Percentiles rank a stretch among this genome's conserved stretches.
These are phyloP conservation scores for Ciconia stormi DNA, from an alignment of 2,113 vertebrate species.

Conservation along the genomic window DNA sequence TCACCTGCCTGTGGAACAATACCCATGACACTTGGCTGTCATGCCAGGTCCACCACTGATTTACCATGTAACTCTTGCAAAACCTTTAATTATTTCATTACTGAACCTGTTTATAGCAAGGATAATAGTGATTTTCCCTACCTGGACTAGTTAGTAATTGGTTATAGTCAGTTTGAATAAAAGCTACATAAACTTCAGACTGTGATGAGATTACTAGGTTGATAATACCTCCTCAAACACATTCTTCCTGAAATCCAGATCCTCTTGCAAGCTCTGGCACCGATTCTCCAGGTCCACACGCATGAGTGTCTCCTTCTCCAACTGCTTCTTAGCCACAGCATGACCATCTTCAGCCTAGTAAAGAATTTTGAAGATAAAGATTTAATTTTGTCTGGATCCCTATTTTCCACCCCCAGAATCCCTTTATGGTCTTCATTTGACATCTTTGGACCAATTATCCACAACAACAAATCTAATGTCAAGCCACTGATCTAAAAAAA, in stretches of 20 bases:
- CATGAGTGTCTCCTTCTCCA: slow-evolving; percentile 93
- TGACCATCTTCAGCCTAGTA: slow-evolving; percentile 89
- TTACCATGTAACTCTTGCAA: neutral
- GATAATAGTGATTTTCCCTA: neutral
- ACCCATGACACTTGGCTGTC: neutral
- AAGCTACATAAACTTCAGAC: neutral
- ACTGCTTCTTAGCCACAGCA: slow-evolving; percentile 88
- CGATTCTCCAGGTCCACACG: slow-evolving; percentile 96
- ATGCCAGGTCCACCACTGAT: neutral
- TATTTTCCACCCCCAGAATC: neutral
- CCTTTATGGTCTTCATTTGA: neutral
- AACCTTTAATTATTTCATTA: neutral
- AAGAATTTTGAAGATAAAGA: neutral
- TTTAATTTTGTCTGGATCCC: neutral
- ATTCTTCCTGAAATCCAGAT: slow-evolving; percentile 92
- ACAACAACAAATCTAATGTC: neutral
- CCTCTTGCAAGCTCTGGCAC: slow-evolving; percentile 91
- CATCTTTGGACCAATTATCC: neutral
- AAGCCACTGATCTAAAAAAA: neutral
- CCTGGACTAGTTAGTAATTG: neutral
- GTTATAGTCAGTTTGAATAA: neutral
- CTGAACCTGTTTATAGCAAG: neutral
- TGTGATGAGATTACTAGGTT: neutral
- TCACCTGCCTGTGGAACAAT: neutral
- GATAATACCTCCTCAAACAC: slow-evolving; percentile 91